Conservation (phyloP, 2,888 invertebrate species). For the Leptothorax acervorum region DNA sequence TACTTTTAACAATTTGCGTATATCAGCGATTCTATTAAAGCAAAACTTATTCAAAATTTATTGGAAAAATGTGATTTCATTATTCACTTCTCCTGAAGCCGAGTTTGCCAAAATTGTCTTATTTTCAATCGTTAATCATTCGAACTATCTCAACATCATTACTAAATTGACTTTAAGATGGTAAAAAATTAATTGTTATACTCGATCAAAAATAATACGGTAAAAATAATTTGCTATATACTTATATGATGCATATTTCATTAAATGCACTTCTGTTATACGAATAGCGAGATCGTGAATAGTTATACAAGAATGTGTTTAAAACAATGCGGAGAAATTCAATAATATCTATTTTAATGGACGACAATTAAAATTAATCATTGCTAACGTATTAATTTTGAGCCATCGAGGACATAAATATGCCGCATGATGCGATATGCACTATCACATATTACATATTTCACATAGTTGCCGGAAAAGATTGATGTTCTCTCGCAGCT, state of each 20-base stretch:
- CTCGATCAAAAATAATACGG: not conserved
- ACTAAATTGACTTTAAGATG: not conserved
- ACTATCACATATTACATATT: not conserved
- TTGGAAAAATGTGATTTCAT: not conserved
- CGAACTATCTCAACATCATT: not conserved
- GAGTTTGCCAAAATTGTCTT: not conserved
- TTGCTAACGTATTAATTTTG: constrained; percentile 29
- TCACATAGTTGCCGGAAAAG: constrained; percentile 11
- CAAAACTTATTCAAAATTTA: not conserved
- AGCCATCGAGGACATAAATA: not conserved
- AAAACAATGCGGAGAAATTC: constrained; percentile 21
- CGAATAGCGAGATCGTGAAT: not conserved
- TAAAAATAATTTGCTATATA: not conserved
- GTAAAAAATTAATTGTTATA: not conserved
- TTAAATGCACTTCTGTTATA: not conserved
- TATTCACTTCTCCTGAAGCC: not conserved
- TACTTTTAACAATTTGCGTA: not conserved
- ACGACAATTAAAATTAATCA: constrained; percentile 43
- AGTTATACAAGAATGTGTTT: constrained; percentile 18
- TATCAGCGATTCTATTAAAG: not conserved
- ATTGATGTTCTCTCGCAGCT: not conserved
- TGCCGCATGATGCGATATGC: not conserved
- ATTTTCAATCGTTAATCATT: not conserved
- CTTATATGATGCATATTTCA: not conserved
- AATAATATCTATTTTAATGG: constrained; percentile 26